A percentile compares a stretch with the other conserved stretches of the same genome.
These are phyloP conservation scores for Scaptodrosophila latifasciaeformis DNA, from an alignment of 2,888 invertebrate species.

Conservation along the genomic window DNA sequence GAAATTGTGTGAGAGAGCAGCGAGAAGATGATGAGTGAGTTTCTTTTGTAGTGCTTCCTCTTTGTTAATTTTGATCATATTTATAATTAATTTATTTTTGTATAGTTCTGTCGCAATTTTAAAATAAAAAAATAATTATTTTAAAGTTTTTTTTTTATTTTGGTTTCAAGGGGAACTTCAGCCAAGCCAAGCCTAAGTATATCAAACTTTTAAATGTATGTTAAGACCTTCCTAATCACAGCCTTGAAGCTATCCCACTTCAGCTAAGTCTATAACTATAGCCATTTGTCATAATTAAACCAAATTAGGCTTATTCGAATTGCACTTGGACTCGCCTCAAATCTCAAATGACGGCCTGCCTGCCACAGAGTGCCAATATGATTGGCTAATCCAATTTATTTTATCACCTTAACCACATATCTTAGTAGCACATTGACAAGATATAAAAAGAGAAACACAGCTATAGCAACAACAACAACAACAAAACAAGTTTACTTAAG, in stretches of 20 bases:
- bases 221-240: constrained; percentile 16
- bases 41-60: constrained; percentile 31
- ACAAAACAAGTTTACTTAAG: not conserved
- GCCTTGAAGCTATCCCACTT: constrained; percentile 20
- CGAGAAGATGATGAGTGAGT: constrained; percentile 7
- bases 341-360: constrained; percentile 16
- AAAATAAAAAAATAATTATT: constrained; percentile 39
- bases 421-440: too few species aligned
- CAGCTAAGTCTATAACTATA: constrained; percentile 16
- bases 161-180: not conserved
- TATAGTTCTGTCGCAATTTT: constrained; percentile 27
- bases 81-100: constrained; percentile 47
- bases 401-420: constrained; percentile 34
- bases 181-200: too few species aligned
- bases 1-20: too few species aligned
- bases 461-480: not conserved
- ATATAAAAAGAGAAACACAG: not conserved
- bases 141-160: constrained; percentile 4
- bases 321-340: constrained; percentile 24
- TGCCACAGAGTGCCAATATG: not conserved
- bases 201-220: too few species aligned
- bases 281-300: constrained; percentile 63
- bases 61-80: constrained; percentile 32
- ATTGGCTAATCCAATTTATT: constrained; percentile 55
- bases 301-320: constrained; percentile 46